Percentiles rank a stretch among this genome's conserved stretches.
phyloP scores from a whole-genome alignment of 1,140 invertebrate species.

The Rhopalosiphum padi region DNA sequence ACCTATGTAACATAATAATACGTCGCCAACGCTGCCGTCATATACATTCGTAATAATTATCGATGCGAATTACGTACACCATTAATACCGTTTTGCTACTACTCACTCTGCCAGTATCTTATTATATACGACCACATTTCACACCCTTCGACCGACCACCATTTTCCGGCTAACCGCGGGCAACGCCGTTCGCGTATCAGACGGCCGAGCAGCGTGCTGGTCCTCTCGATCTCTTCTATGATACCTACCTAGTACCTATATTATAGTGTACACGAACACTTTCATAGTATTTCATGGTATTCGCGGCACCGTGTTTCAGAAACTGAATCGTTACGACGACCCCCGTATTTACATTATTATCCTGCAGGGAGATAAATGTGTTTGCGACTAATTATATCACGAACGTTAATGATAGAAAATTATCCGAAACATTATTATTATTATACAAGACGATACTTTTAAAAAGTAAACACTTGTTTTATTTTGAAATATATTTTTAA shows the following conservation, averaged over 20 bases:
- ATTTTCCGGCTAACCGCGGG: not conserved
- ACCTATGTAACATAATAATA: not conserved
- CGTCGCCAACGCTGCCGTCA: too few relatives aligned
- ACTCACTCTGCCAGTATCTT: not conserved
- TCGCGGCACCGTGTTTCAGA: not conserved
- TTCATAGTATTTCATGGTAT: not conserved
- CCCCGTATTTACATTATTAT: not conserved
- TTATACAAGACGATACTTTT: not conserved
- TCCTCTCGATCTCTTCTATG: not conserved
- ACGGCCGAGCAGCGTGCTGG: too few relatives aligned
- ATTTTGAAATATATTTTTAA: not conserved
- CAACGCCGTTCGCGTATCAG: not conserved
- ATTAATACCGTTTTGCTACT: not conserved
- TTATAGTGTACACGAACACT: too few relatives aligned
- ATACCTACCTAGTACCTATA: not conserved
- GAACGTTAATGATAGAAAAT: not conserved
- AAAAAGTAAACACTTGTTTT: not conserved
- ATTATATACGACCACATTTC: not conserved
- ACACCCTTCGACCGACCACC: not conserved
- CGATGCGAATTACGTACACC: not conserved
- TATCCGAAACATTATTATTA: not conserved
- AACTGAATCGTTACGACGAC: not conserved
- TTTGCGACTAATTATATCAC: not conserved
- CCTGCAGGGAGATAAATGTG: not conserved
- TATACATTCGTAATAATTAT: constrained; percentile 3